A percentile compares a stretch with the other conserved stretches of the same genome.
Conservation (phyloP, 2,888 invertebrate species). For the Campoplex nolae region DNA sequence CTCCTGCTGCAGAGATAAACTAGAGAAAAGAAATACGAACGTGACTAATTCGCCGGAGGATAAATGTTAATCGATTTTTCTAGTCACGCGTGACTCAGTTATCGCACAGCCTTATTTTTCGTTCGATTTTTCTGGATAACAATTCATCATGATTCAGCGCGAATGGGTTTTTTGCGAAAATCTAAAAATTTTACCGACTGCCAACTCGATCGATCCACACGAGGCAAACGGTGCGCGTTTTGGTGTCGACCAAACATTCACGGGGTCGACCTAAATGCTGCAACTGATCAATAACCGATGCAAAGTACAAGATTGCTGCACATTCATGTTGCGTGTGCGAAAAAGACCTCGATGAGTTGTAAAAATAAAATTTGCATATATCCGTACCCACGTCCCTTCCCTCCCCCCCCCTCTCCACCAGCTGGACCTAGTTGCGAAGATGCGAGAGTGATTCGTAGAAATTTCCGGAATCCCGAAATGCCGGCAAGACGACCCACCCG, state of each 20-base stretch:
- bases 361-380: conserved; percentile 16
- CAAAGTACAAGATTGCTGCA: conserved; percentile 40
- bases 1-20: not conserved
- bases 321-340: not conserved
- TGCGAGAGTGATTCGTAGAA: conserved; percentile 9
- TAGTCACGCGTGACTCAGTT: not conserved
- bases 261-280: conserved; percentile 58
- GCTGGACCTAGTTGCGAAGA: not conserved
- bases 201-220: conserved; percentile 28
- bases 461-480: conserved; percentile 8
- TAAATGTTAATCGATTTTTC: not conserved
- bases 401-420: not conserved
- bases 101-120: not conserved
- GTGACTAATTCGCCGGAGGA: not conserved
- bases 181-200: conserved; percentile 24
- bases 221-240: not conserved
- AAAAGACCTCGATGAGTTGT: not conserved
- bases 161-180: not conserved
- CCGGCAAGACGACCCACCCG: not conserved
- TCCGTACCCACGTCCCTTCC: not conserved
- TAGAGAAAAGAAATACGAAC: not conserved
- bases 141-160: not conserved
- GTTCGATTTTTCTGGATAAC: not conserved
- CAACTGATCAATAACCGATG: conserved; percentile 64
- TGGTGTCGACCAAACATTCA: conserved; percentile 21